Conservation (phyloP, 30 jellyfish, hydroid and myxozoan species). For the Chironex yamaguchii region DNA sequence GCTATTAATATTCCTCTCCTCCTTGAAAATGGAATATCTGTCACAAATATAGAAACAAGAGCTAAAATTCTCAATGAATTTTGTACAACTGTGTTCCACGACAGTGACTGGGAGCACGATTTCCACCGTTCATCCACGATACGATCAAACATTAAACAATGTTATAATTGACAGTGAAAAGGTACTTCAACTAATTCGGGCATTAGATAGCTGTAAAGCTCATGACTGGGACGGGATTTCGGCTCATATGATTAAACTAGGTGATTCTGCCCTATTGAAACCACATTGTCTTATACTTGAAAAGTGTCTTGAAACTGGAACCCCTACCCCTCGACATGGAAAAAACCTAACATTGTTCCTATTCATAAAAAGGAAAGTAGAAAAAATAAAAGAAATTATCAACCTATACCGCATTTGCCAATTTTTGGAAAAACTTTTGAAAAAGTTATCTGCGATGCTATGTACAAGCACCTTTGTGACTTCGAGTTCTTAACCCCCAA, state of each 20-base stretch:
- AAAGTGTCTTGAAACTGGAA: neutral
- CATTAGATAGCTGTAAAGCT: constrained; percentile 21
- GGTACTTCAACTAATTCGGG: neutral
- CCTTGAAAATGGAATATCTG: constrained; percentile 1
- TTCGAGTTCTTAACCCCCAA: constrained; percentile 42
- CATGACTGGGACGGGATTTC: constrained; percentile 56
- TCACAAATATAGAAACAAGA: constrained; percentile 11
- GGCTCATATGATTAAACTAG: constrained; percentile 10
- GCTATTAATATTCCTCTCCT: constrained; percentile 27
- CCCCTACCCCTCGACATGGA: constrained; percentile 19
- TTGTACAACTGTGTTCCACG: constrained; percentile 8
- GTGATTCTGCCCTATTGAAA: neutral
- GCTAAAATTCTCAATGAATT: constrained; percentile 17
- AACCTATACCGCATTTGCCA: constrained; percentile 28
- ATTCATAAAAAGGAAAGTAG: constrained; percentile 27
- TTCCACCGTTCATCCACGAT: neutral
- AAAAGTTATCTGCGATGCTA: constrained; percentile 20
- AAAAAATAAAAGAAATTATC: neutral
- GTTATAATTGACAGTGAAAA: neutral
- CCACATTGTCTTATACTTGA: neutral
- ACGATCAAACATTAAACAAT: neutral
- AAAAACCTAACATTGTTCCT: constrained; percentile 34
- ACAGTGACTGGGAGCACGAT: constrained; percentile 1
- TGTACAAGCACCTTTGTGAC: constrained; percentile 50
- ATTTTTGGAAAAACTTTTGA: constrained; percentile 19